phyloP scores from a whole-genome alignment of 2,888 invertebrate genomes.

The Seira musarum region DNA sequence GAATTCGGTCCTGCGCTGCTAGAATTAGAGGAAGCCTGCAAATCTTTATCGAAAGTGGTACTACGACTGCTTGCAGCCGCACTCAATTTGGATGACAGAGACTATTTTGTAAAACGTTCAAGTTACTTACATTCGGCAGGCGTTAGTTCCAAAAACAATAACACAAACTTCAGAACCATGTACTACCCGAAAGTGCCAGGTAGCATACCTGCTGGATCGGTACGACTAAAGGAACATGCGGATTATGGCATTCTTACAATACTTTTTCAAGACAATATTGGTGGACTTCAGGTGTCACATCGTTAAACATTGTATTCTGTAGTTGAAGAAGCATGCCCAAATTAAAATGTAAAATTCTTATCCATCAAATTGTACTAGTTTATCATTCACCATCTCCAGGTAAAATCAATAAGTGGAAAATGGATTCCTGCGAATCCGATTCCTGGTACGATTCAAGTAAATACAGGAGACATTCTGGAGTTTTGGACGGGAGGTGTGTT shows the following conservation, averaged over 20 bases:
- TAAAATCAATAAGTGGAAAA: slow-evolving; percentile 79
- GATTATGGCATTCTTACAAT: slow-evolving; percentile 86
- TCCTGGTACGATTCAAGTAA: slow-evolving; percentile 83
- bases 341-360: no score
- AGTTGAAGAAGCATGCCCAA: not conserved
- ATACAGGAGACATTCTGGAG: slow-evolving; percentile 84
- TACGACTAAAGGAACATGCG: slow-evolving; percentile 81
- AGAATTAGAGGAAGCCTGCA: slow-evolving; percentile 80
- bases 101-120: slow-evolving; percentile 60
- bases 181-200: slow-evolving; percentile 79
- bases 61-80: slow-evolving; percentile 73
- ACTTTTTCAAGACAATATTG: slow-evolving; percentile 81
- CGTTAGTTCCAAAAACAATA: slow-evolving; percentile 76
- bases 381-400: slow-evolving; percentile 72
- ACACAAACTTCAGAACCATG: slow-evolving; percentile 80
- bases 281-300: slow-evolving; percentile 81
- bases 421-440: slow-evolving; percentile 85
- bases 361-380: not conserved
- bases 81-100: slow-evolving; percentile 57
- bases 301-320: not conserved
- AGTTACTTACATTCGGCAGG: slow-evolving; percentile 47
- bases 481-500: slow-evolving; percentile 82
- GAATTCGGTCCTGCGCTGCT: slow-evolving; percentile 79
- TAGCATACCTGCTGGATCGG: slow-evolving; percentile 73
- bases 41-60: slow-evolving; percentile 79